Conservation (phyloP, 2,797 vertebrate genomes). For the Ara ararauna region DNA sequence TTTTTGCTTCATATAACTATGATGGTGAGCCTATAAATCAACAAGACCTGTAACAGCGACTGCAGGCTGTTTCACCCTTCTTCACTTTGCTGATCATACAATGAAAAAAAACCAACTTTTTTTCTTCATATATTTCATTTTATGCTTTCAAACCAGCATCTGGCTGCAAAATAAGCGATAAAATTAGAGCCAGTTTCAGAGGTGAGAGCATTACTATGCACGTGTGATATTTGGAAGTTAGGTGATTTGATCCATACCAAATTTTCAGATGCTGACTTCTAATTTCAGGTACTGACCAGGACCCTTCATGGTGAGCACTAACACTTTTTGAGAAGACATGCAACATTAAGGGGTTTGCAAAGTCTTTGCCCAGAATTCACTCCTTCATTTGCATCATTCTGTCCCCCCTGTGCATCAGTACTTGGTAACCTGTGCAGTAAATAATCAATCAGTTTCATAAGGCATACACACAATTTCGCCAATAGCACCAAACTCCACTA, state of each 20-base stretch:
- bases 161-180: neutral
- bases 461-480: neutral
- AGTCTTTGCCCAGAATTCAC: neutral
- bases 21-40: neutral
- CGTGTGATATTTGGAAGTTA: neutral
- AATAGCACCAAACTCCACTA: neutral
- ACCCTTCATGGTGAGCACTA: neutral
- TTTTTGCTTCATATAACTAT: neutral
- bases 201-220: neutral
- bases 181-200: neutral
- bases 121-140: neutral
- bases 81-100: neutral
- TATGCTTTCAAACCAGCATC: neutral
- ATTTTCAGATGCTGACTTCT: neutral
- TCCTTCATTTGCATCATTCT: neutral
- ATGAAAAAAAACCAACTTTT: rapidly evolving
- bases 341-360: neutral
- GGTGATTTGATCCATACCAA: neutral
- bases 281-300: neutral
- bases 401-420: neutral
- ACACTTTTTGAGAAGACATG: neutral
- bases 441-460: neutral
- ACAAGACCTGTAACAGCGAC: neutral
- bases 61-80: neutral
- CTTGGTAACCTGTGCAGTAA: neutral